These are phyloP conservation scores for Hirundichthys speculiger DNA, from an alignment of 2,113 vertebrate genomes.

Conservation along the genomic window DNA sequence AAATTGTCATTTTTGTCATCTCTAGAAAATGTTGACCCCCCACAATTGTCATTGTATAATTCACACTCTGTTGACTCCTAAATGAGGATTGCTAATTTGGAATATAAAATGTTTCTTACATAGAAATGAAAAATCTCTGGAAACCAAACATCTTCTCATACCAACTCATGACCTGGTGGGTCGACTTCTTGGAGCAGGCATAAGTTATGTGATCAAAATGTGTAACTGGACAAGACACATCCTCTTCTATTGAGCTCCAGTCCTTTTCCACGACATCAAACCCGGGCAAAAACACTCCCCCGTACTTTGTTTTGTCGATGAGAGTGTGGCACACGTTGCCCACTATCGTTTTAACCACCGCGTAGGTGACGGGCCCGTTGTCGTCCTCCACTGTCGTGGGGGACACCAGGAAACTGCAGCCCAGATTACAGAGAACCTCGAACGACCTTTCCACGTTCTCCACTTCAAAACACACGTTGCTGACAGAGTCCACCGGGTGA, in stretches of 20 bases:
- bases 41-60: too few relatives aligned
- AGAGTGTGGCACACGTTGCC: constrained; percentile 92
- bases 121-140: constrained; percentile 84
- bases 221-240: constrained; percentile 71
- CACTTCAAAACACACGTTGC: constrained; percentile 93
- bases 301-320: constrained; percentile 83
- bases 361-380: constrained; percentile 81
- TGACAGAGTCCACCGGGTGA: constrained; percentile 84
- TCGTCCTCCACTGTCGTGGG: constrained; percentile 82
- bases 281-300: constrained; percentile 86
- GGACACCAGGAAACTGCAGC: constrained; percentile 84
- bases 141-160: constrained; percentile 89
- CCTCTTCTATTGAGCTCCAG: constrained; percentile 10
- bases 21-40: too few relatives aligned
- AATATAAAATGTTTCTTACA: constrained; percentile 52
- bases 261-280: constrained; percentile 67
- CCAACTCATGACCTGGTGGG: constrained; percentile 83
- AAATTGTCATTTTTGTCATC: too few relatives aligned
- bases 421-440: constrained; percentile 71
- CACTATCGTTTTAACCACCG: constrained; percentile 82
- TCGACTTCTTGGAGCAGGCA: constrained; percentile 78
- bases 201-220: constrained; percentile 93
- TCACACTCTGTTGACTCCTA: too few relatives aligned
- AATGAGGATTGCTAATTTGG: too few relatives aligned
- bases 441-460: constrained; percentile 79